Percentiles rank a stretch among this genome's conserved stretches.
phyloP scores from a whole-genome alignment of 2,888 invertebrate species.

The Altica lythri region DNA sequence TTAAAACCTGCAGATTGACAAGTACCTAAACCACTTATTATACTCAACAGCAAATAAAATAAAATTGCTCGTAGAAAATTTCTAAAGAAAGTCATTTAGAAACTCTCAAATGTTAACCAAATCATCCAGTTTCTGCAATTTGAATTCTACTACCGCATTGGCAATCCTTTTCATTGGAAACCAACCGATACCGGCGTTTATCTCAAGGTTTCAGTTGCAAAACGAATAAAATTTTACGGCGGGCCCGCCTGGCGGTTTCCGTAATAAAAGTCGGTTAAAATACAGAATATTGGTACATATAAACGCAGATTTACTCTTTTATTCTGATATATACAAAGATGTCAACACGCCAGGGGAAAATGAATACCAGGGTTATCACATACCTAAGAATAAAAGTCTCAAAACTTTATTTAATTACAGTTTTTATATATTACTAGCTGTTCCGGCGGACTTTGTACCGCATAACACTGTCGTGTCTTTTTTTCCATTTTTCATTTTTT shows the following conservation, averaged over 20 bases:
- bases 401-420: too few species aligned
- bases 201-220: slow-evolving; percentile 11
- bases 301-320: slow-evolving; percentile 26
- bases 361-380: slow-evolving; percentile 5
- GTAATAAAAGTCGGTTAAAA: slow-evolving; percentile 24
- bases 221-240: slow-evolving; percentile 19
- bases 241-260: slow-evolving; percentile 6
- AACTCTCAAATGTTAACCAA: too few species aligned
- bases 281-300: slow-evolving; percentile 19
- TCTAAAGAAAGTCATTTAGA: too few species aligned
- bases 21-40: too few species aligned
- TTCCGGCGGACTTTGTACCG: too few species aligned
- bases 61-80: too few species aligned
- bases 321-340: slow-evolving; percentile 21
- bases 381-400: too few species aligned
- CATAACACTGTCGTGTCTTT: too few species aligned
- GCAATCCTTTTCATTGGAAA: slow-evolving; percentile 1
- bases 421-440: too few species aligned
- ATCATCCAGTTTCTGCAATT: background rate
- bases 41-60: too few species aligned
- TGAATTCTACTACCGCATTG: background rate
- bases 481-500: too few species aligned
- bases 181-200: slow-evolving; percentile 7
- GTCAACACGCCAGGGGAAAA: slow-evolving; percentile 26
- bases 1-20: too few species aligned